Evolutionary conservation across 2,888 invertebrate species (phyloP).

Genomic region (Harpalus rufipes): DNA sequence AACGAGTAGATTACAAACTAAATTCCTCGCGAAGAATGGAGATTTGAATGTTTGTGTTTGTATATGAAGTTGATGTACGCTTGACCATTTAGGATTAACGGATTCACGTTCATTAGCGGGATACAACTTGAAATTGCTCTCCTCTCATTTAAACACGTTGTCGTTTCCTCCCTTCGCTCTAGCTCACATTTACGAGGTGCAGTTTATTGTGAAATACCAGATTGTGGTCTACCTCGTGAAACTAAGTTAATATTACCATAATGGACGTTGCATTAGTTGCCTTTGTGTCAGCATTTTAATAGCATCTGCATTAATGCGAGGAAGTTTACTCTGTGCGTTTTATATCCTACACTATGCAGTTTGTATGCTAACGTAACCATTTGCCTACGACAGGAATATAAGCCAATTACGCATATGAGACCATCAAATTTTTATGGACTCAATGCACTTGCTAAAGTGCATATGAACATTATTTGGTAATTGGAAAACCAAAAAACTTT

Average conservation of each 20-base stretch:
- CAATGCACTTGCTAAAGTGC: background rate
- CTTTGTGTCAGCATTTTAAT: slow-evolving; percentile 29
- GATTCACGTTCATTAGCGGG: too few species aligned
- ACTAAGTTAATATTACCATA: slow-evolving; percentile 20
- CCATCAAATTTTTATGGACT: slow-evolving; percentile 4
- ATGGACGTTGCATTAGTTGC: slow-evolving; percentile 39
- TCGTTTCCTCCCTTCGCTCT: too few species aligned
- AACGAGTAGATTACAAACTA: too few species aligned
- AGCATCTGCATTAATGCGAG: background rate
- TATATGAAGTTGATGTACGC: too few species aligned
- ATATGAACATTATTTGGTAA: background rate
- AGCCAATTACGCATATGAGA: slow-evolving; percentile 4
- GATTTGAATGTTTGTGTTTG: too few species aligned
- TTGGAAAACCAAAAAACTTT: background rate
- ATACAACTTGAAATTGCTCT: too few species aligned
- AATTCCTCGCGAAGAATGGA: too few species aligned
- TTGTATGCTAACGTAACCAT: slow-evolving; percentile 1
- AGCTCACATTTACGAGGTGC: too few species aligned
- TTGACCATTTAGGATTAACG: too few species aligned
- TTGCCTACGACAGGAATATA: background rate
- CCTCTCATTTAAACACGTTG: too few species aligned
- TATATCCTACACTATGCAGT: background rate
- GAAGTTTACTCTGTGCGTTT: background rate
- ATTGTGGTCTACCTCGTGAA: background rate
- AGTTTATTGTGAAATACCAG: slow-evolving; percentile 4